These are phyloP conservation scores for Lagopus muta DNA, from an alignment of 2,113 vertebrate genomes.

Conservation along the genomic window DNA sequence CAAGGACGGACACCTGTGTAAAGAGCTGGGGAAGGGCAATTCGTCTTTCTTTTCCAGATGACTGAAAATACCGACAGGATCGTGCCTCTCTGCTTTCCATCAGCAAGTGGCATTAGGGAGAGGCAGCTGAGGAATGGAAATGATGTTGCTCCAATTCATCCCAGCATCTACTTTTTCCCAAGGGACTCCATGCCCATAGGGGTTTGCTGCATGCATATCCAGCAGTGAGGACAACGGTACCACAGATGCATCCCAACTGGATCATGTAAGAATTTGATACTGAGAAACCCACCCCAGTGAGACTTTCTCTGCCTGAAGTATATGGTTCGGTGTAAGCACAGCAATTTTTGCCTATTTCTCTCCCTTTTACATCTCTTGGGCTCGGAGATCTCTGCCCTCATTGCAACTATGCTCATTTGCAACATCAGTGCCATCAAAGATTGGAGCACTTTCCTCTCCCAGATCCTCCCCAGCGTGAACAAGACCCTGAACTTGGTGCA, in stretches of 20 bases:
- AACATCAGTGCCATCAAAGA: constrained; percentile 89
- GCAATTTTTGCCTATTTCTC: background rate
- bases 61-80: constrained; percentile 44
- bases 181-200: constrained; percentile 34
- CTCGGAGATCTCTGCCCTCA: constrained; percentile 18
- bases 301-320: constrained; percentile 14
- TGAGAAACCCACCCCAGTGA: background rate
- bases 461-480: constrained; percentile 87
- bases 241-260: background rate
- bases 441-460: constrained; percentile 88
- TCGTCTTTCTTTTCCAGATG: constrained; percentile 53
- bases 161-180: constrained; percentile 15
- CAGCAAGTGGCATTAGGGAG: background rate
- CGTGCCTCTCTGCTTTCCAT: background rate
- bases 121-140: constrained; percentile 1
- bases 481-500: constrained; percentile 83
- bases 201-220: background rate
- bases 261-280: constrained; percentile 46
- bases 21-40: constrained; percentile 13
- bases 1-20: background rate
- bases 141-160: constrained; percentile 10
- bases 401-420: constrained; percentile 84
- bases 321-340: background rate
- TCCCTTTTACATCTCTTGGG: constrained; percentile 26
- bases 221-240: background rate